Base-by-base conservation (phyloP, 2,113 vertebrate genomes). In the Henicopernis longicauda region DNA sequence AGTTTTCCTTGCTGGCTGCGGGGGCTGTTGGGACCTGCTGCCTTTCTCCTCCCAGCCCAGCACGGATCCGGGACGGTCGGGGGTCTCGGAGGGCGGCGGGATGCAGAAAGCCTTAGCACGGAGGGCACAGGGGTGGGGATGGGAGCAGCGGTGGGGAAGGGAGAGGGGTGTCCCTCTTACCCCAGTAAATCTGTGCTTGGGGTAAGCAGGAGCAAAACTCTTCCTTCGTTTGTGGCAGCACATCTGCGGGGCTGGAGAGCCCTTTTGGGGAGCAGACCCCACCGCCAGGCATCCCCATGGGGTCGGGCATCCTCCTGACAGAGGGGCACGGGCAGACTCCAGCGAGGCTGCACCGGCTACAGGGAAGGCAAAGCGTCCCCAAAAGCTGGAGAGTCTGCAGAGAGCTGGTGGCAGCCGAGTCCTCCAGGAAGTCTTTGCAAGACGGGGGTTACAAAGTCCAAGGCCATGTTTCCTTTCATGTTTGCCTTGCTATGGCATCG, bases 21-120 rank as follows among this genome's bases (percentile, higher is more conserved):
- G 55, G 77, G 0, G 0, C 29, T 69, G 29, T 44, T 50, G 74
- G 55, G 61, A 79, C 14, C 65, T 45, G 54, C 44, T 93, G 83
- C 66, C 42, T 76, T 52, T 82, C 23, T 27, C 9, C 4, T 65
- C 17, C 55, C 31, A 40, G 45, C 40, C 78, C 59, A 6, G 58
- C 47, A 1, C 0, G 2, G 72, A 16, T 18, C 29, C 2, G 4
- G 86, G 36, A 11, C 7, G 36, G 6, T 8, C 0, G 0, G 31
- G 52, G 32, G n/a, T 34, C 81, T 52, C 4, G 2, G 89, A 16
- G 57, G 76, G 66, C 34, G 18, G 49, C 0, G 0, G 38, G 73
- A 23, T 42, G 63, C 36, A 29, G 42, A 23, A 50, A 42, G 10
- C 20, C 23, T 6, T 19, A 9, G 38, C 31, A 14, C 3, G 16